phyloP scores from a whole-genome alignment of 2,888 invertebrate species.

The Carabus problematicus region DNA sequence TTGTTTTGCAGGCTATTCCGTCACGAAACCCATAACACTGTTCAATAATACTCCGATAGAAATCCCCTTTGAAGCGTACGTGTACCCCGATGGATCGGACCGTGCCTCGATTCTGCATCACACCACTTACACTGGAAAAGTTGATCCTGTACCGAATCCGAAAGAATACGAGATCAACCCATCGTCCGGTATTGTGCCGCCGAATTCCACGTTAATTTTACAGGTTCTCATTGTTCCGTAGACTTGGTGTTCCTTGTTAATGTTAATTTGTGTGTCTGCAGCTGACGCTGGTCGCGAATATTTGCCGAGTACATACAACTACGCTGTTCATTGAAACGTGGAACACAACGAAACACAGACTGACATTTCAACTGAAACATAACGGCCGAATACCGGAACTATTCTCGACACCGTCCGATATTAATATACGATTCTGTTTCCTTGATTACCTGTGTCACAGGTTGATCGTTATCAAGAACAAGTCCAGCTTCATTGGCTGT shows the following conservation, averaged over 20 bases:
- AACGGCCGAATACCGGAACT: conserved; percentile 63
- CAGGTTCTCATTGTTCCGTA: conserved; percentile 53
- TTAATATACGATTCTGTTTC: conserved; percentile 66
- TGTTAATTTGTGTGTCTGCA: conserved; percentile 50
- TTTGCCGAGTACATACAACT: conserved; percentile 60
- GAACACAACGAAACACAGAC: conserved; percentile 56
- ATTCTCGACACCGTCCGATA: conserved; percentile 60
- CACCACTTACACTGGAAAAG: conserved; percentile 59
- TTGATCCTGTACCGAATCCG: conserved; percentile 60
- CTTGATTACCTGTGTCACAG: conserved; percentile 64
- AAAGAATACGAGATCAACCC: conserved; percentile 65
- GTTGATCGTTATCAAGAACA: conserved; percentile 61
- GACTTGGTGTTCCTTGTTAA: background rate
- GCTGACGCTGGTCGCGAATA: conserved; percentile 65
- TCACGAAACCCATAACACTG: conserved; percentile 58
- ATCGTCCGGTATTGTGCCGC: conserved; percentile 59
- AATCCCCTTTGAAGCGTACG: conserved; percentile 60
- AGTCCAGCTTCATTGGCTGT: conserved; percentile 62
- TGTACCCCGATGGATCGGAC: conserved; percentile 65
- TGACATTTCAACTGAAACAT: conserved; percentile 63
- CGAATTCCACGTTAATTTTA: conserved; percentile 59
- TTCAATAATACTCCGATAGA: conserved; percentile 62
- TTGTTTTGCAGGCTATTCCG: background rate
- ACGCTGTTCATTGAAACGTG: conserved; percentile 64
- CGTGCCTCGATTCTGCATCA: conserved; percentile 59